These are phyloP conservation scores for Hypercompe scribonia DNA, from an alignment of 2,888 invertebrate species.

Conservation along the genomic window DNA sequence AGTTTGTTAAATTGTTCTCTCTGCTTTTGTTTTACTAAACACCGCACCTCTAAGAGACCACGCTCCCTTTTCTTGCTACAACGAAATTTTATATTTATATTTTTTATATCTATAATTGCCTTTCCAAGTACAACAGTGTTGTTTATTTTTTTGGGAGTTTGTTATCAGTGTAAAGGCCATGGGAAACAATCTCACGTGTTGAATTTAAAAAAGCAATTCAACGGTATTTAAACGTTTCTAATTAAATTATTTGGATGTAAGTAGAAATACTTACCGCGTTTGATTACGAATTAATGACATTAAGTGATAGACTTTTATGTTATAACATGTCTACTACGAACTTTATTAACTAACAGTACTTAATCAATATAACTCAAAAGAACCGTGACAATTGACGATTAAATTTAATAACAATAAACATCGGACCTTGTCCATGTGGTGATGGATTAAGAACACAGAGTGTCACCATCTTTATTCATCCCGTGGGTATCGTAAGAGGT, in stretches of 20 bases:
- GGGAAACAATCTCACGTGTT: conserved; percentile 25
- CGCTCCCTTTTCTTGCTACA: conserved; percentile 70
- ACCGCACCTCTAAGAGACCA: conserved; percentile 74
- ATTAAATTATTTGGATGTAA: not conserved
- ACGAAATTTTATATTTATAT: conserved; percentile 61
- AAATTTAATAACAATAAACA: not conserved
- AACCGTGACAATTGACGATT: not conserved
- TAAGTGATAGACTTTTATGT: not conserved
- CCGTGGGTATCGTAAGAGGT: no score
- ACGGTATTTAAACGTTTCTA: not conserved
- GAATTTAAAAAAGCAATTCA: no score
- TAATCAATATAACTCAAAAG: no score
- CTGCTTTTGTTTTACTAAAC: conserved; percentile 84
- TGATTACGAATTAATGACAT: not conserved
- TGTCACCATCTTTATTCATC: no score
- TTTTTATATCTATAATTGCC: conserved; percentile 53
- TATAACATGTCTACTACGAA: not conserved
- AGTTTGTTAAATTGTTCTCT: conserved; percentile 85
- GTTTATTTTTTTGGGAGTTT: conserved; percentile 35
- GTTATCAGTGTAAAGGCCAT: conserved; percentile 29
- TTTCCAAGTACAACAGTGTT: conserved; percentile 37
- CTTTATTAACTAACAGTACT: not conserved
- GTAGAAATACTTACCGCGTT: not conserved
- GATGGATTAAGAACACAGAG: no score
- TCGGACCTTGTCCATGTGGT: no score